These are phyloP conservation scores for Tragulus kanchil DNA, from an alignment of 2,113 vertebrate genomes.

Conservation along the genomic window DNA sequence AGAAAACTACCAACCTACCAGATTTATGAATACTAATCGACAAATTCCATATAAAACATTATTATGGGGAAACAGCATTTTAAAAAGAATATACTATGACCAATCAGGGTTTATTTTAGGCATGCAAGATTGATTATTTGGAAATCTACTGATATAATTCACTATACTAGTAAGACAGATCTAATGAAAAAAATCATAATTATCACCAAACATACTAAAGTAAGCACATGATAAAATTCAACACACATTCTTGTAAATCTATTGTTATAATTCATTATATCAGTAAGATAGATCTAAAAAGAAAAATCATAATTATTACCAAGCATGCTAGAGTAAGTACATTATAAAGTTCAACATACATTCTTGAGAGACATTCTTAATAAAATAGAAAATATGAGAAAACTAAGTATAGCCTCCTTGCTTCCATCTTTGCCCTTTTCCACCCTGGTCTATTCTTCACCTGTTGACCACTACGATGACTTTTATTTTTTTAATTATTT, in stretches of 20 bases:
- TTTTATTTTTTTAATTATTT: too few species aligned
- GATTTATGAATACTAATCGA: not conserved
- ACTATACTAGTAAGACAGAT: not conserved
- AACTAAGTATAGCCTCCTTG: not conserved
- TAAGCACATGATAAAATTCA: not conserved
- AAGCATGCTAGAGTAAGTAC: not conserved
- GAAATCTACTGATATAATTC: conserved; percentile 17
- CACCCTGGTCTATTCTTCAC: not conserved
- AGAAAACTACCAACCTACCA: not conserved
- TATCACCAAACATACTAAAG: not conserved
- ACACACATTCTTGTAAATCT: not conserved
- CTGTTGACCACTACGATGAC: not conserved
- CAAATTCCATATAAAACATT: not conserved
- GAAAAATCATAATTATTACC: not conserved
- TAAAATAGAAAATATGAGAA: conserved; percentile 9
- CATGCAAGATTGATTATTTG: not conserved
- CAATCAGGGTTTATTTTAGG: not conserved
- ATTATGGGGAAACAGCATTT: not conserved
- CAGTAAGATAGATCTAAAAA: not conserved
- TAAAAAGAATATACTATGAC: not conserved
- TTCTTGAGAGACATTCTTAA: not conserved
- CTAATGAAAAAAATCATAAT: not conserved
- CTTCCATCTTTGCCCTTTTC: not conserved
- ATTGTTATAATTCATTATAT: not conserved
- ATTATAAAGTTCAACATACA: not conserved